Evolutionary conservation across 1,140 invertebrate species (phyloP), one percentile per base, ranked within the genome.

Genomic region (Lycorma delicatula): DNA sequence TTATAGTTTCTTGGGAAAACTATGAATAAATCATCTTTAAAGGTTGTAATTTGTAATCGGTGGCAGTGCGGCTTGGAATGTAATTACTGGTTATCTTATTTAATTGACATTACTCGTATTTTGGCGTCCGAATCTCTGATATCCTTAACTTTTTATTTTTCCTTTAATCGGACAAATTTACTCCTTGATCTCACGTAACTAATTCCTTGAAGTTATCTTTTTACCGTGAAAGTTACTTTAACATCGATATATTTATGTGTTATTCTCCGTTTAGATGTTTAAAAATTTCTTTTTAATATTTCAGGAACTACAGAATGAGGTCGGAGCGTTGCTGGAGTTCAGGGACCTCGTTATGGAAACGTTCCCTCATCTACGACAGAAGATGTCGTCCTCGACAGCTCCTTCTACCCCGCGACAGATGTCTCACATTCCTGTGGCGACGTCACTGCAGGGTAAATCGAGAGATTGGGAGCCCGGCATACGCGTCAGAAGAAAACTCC

Each of bases 291-390:
- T 46, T 50, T 44, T 51, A 18, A 56, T 61, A 11, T 61, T 59
- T 16, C 77, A 85, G 80, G 89, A 91, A 77, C 77, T 91, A 69
- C 88, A 91, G 81, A 86, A 90, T 86, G 88, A 91, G 76, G 89
- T 92, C 74, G 87, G 87, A 47, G 87, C 87, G 59, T 73, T 92
- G 58, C 81, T 91, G 71, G 88, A 91, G 74, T 92, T 92, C 71
- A 84, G 89, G 74, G 87, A 91, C 74, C 80, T 91, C 78, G 88
- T 92, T 77, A 89, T 91, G 79, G 87, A 91, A 79, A 87, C 88
- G 60, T 91, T 91, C 76, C 89, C 89, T 62, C 89, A 91, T 77
- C 81, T 91, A 67, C 82, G 87, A 68, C 82, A 82, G 66, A 89
- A 90, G 77, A 82, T 89, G 82, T 76, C 77, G 51, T 70, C 73